Percentiles rank a stretch among this genome's conserved stretches.
Conservation (phyloP, 2,113 vertebrate species). For the Raja brachyura region DNA sequence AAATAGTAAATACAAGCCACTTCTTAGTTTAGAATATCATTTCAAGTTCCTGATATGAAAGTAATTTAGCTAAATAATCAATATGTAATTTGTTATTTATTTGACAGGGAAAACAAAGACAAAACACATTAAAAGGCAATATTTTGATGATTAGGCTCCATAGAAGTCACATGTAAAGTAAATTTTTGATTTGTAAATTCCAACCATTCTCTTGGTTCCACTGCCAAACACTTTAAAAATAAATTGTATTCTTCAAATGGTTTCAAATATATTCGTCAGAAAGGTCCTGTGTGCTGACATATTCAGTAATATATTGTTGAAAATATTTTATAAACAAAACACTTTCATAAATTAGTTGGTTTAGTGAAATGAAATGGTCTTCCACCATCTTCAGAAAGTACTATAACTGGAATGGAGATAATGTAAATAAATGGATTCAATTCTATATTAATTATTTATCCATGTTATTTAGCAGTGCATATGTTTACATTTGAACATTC, state of each 20-base stretch:
- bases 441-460: background rate
- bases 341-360: background rate
- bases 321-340: background rate
- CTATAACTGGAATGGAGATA: background rate
- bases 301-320: background rate
- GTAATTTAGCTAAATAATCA: background rate
- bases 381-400: slow-evolving; percentile 23
- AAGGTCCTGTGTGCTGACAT: background rate
- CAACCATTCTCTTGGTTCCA: background rate
- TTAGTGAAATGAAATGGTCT: background rate
- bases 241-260: background rate
- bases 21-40: background rate
- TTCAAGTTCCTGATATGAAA: background rate
- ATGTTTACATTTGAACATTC: background rate
- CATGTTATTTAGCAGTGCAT: background rate
- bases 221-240: background rate
- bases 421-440: background rate
- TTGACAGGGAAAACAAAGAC: background rate
- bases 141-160: slow-evolving; percentile 18
- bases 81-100: background rate
- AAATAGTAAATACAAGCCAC: background rate
- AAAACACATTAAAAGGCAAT: background rate
- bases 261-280: background rate
- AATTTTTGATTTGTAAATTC: background rate
- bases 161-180: background rate